A percentile compares a stretch with the other conserved stretches of the same genome.
Conservation (phyloP, 2,888 invertebrate genomes). For the Temnothorax unifasciatus region DNA sequence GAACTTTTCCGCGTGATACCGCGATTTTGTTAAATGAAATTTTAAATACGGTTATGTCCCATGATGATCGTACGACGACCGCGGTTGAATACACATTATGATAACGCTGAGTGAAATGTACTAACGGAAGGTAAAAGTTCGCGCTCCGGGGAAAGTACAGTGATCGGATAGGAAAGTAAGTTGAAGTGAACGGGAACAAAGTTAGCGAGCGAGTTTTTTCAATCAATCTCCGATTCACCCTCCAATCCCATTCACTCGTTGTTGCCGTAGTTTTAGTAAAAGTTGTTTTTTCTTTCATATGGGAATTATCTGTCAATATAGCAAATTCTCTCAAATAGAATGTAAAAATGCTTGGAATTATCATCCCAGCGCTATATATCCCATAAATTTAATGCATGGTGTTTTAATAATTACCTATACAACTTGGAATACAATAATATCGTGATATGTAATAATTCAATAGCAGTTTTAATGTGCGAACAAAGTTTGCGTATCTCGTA, state of each 20-base stretch:
- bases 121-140: slow-evolving; percentile 26
- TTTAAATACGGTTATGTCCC: background rate
- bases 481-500: background rate
- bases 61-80: background rate
- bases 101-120: slow-evolving; percentile 2
- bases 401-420: background rate
- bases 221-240: slow-evolving; percentile 32
- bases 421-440: background rate
- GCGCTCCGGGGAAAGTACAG: slow-evolving; percentile 33
- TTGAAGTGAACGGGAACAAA: slow-evolving; percentile 25
- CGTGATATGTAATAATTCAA: background rate
- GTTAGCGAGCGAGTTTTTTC: slow-evolving; percentile 31
- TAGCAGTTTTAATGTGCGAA: background rate
- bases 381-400: background rate
- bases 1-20: background rate
- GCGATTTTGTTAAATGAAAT: slow-evolving; percentile 15
- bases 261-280: background rate
- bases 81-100: background rate
- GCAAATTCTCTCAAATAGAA: background rate
- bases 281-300: background rate
- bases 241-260: slow-evolving; percentile 4
- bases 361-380: background rate
- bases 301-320: background rate
- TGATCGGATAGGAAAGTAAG: slow-evolving; percentile 25
- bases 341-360: background rate